Conservation (phyloP, 2,113 vertebrate species). For the Acrocephalus kingi region DNA sequence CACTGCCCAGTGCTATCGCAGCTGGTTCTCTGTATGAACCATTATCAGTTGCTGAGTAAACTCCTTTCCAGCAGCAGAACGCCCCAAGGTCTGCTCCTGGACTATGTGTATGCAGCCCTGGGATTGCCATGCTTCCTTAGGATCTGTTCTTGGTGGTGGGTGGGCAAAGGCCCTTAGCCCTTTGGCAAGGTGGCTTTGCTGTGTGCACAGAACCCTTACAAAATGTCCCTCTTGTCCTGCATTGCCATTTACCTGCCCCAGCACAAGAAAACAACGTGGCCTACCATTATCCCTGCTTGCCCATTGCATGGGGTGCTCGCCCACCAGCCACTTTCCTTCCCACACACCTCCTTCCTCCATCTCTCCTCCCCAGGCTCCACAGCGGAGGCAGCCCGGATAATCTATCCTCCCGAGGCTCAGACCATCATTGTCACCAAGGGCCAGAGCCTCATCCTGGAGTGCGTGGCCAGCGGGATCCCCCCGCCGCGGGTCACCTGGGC, state of each 20-base stretch:
- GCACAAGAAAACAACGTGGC: background rate
- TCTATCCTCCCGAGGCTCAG: conserved; percentile 90
- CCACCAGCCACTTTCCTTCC: background rate
- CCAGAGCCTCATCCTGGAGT: conserved; percentile 94
- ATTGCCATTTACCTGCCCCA: background rate
- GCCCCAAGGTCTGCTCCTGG: background rate
- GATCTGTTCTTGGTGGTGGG: background rate
- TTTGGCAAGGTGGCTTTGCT: background rate
- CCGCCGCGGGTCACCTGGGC: conserved; percentile 91
- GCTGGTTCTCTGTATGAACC: background rate
- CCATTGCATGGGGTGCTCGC: background rate
- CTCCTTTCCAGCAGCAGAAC: background rate
- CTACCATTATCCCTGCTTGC: background rate
- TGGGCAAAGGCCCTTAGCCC: background rate
- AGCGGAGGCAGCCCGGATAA: conserved; percentile 91
- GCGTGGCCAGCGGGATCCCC: conserved; percentile 93
- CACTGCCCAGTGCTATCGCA: accelerated
- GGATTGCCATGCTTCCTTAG: background rate
- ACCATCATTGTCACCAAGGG: conserved; percentile 96
- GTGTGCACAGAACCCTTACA: background rate
- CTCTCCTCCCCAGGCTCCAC: conserved; percentile 81
- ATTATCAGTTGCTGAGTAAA: background rate
- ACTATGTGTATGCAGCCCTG: background rate
- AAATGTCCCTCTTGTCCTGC: background rate
- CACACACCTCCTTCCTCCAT: background rate